These are phyloP conservation scores for Drosophila equinoxialis DNA, from an alignment of 1,140 invertebrate species.

Conservation along the genomic window DNA sequence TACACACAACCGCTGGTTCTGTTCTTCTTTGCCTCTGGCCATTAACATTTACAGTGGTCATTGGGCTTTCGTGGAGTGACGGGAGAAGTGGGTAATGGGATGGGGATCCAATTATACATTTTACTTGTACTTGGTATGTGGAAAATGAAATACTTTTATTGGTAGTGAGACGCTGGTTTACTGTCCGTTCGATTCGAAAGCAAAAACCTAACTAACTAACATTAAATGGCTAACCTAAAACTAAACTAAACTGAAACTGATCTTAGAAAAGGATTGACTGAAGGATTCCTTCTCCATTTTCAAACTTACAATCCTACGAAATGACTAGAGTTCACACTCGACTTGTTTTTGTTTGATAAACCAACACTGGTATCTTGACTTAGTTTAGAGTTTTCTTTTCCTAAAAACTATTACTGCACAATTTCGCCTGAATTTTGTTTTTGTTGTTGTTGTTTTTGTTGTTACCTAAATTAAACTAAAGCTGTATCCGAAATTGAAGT, in stretches of 20 bases:
- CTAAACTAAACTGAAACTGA: constrained; percentile 45
- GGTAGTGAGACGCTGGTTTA: constrained; percentile 78
- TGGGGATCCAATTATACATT: constrained; percentile 26
- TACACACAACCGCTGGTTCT: constrained; percentile 74
- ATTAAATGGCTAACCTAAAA: constrained; percentile 31
- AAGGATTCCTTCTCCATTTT: background rate
- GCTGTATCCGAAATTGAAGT: constrained; percentile 52
- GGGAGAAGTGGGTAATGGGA: background rate
- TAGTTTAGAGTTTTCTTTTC: constrained; percentile 51
- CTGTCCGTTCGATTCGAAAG: constrained; percentile 62
- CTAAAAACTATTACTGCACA: constrained; percentile 81
- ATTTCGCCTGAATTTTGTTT: constrained; percentile 79
- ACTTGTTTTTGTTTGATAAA: constrained; percentile 43
- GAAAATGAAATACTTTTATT: constrained; percentile 65
- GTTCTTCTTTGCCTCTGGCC: constrained; percentile 60
- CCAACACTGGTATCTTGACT: constrained; percentile 57
- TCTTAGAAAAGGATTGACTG: constrained; percentile 7
- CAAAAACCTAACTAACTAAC: constrained; percentile 22
- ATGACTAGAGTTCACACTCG: constrained; percentile 83
- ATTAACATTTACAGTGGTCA: constrained; percentile 16
- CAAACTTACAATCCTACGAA: constrained; percentile 58
- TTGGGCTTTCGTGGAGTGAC: background rate
- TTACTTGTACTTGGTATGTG: constrained; percentile 49
- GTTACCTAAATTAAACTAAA: constrained; percentile 49
- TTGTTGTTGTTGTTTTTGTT: constrained; percentile 35